Evolutionary conservation across 64 coral and sea anemone species (phyloP).

Genomic region (Dendrophyllia cribrosa): DNA sequence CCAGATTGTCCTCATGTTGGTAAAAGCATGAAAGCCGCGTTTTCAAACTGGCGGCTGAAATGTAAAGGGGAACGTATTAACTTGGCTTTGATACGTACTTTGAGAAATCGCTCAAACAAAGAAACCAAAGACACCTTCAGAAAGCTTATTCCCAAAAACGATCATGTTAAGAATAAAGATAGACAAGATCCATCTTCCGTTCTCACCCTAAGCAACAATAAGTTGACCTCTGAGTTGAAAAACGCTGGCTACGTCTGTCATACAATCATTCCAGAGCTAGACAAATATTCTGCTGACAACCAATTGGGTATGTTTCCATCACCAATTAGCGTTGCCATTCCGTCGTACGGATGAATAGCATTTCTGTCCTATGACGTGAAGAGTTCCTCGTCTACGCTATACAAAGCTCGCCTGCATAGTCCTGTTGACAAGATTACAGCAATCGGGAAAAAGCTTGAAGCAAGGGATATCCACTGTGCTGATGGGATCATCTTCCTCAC

Average conservation of each 20-base stretch:
- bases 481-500: not conserved
- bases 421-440: slow-evolving; percentile 47
- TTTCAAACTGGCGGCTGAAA: slow-evolving; percentile 80
- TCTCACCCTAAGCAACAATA: slow-evolving; percentile 39
- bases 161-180: slow-evolving; percentile 80
- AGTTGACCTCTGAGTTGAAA: slow-evolving; percentile 47
- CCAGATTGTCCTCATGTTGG: slow-evolving; percentile 80
- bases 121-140: slow-evolving; percentile 59
- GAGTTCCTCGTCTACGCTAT: slow-evolving; percentile 20
- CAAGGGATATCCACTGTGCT: slow-evolving; percentile 47
- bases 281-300: slow-evolving; percentile 56
- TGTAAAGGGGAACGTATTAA: slow-evolving; percentile 45
- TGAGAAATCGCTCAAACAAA: slow-evolving; percentile 68
- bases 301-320: slow-evolving; percentile 59
- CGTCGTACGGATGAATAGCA: slow-evolving; percentile 54
- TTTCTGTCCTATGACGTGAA: slow-evolving; percentile 58
- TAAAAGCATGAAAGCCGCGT: slow-evolving; percentile 77
- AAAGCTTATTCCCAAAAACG: slow-evolving; percentile 55
- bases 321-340: slow-evolving; percentile 47
- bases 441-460: slow-evolving; percentile 29
- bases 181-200: slow-evolving; percentile 64
- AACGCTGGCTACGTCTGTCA: slow-evolving; percentile 2
- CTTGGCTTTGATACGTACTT: slow-evolving; percentile 46
- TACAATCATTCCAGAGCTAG: slow-evolving; percentile 77
- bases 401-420: slow-evolving; percentile 61